Base-by-base conservation (phyloP, 1,140 invertebrate species). In the Drosophila subpulchrella region DNA sequence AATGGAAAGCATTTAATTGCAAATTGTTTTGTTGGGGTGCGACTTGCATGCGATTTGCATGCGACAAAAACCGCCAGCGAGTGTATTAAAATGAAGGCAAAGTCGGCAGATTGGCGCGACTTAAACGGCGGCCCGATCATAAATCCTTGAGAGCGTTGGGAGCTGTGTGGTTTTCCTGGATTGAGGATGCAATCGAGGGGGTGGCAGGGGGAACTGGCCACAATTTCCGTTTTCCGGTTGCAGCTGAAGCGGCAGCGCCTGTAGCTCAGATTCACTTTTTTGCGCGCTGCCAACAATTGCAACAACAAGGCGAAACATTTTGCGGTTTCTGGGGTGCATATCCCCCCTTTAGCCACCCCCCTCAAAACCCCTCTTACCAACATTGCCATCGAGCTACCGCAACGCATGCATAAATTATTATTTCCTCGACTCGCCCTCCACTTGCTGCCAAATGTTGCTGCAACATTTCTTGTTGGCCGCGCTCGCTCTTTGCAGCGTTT, bases 341-440 rank as follows among this genome's bases (percentile, higher is more conserved):
- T 30, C 24, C n/a, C n/a, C 46, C 30, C 39, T n/a, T 42, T 8
- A 39, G 30, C 17, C 27, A n/a, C n/a, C 10, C 39, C 36, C 38
- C 15, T 15, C 8, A 17, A 44, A 44, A 10, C 42, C 42, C 42
- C 42, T 20, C 13, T 8, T 13, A 20, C 24, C 74, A 67, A 54
- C 81, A 76, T 75, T 36, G 38, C 61, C 74, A 66, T 41, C 75
- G 61, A 75, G 78, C 78, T 50, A 86, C 82, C 83, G 71, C 83
- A 88, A 88, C 76, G 84, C 83, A 88, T 88, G 83, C 83, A 88
- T 88, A 88, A 88, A 88, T 88, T 88, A 88, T 88, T 88, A 88
- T 88, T 88, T 88, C 67, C 83, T 72, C 71, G 57, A 78, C 68
- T 56, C 72, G 76, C 68, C 67, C 63, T 76, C 79, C 82, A 86